A percentile compares a stretch with the other conserved stretches of the same genome.
Conservation (phyloP, 2,113 vertebrate species). For the Gorsachius goisagi region DNA sequence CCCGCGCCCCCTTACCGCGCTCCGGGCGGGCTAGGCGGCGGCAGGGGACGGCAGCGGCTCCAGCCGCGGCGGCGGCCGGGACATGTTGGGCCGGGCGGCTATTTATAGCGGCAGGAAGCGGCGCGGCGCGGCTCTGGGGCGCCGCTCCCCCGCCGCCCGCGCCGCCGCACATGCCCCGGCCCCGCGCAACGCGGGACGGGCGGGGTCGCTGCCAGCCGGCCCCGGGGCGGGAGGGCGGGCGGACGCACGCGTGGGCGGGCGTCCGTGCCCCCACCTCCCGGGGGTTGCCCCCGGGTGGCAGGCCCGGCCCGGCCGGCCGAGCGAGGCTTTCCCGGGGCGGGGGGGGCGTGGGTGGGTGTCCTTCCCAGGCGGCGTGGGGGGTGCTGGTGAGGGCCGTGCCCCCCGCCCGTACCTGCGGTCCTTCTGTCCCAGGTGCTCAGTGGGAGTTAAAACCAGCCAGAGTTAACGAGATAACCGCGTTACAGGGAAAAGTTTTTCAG, state of each 20-base stretch:
- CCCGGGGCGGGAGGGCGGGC: too few species aligned
- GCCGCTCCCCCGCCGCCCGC: conserved; percentile 19
- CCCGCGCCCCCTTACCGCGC: conserved; percentile 5
- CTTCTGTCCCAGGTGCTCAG: neutral
- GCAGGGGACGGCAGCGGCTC: neutral
- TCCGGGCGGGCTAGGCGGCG: neutral
- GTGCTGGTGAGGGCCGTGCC: neutral
- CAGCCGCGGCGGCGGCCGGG: conserved; percentile 23
- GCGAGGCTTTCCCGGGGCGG: too few species aligned
- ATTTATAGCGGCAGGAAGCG: conserved; percentile 35
- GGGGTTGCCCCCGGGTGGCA: neutral
- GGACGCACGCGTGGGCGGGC: too few species aligned
- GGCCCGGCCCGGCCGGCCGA: too few species aligned
- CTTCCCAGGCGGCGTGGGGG: neutral
- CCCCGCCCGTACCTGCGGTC: too few species aligned
- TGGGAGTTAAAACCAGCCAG: neutral
- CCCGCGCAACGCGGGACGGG: neutral
- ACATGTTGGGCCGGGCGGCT: conserved; percentile 49
- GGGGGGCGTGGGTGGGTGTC: too few species aligned
- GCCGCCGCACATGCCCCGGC: neutral
- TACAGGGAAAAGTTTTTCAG: neutral
- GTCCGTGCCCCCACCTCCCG: neutral
- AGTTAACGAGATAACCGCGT: neutral
- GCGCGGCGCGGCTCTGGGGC: conserved; percentile 35
- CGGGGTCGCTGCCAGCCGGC: neutral